A percentile compares a stretch with the other conserved stretches of the same genome.
phyloP scores from a whole-genome alignment of 2,797 vertebrate species.

The Cuniculus paca region DNA sequence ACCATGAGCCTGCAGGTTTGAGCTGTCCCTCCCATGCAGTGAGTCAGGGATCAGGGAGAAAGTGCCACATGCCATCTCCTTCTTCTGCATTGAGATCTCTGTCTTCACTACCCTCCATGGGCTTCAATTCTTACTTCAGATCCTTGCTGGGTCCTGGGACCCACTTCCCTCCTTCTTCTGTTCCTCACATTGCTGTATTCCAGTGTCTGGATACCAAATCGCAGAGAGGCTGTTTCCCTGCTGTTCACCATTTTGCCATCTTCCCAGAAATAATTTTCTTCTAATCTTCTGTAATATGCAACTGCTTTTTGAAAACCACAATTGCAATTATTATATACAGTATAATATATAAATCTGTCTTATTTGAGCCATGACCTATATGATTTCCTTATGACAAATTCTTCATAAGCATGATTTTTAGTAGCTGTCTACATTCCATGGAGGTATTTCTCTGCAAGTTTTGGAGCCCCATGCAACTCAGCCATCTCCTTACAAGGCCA shows the following conservation, averaged over 20 bases:
- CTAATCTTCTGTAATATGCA: not conserved
- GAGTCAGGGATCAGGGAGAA: not conserved
- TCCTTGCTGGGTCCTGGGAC: not conserved
- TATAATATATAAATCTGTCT: not conserved
- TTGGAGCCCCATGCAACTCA: not conserved
- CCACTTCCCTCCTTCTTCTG: not conserved
- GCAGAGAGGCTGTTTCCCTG: not conserved
- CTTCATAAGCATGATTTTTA: not conserved
- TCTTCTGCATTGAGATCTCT: not conserved
- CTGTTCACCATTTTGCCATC: not conserved
- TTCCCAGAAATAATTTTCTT: not conserved
- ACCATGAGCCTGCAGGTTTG: not conserved
- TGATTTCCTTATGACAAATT: not conserved
- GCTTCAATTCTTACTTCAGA: not conserved
- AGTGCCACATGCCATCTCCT: not conserved
- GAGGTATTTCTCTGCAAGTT: not conserved
- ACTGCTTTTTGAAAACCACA: not conserved
- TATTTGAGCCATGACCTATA: not conserved
- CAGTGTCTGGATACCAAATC: not conserved
- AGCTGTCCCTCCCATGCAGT: not conserved
- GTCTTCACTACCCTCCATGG: not conserved
- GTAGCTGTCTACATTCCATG: accelerated
- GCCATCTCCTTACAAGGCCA: accelerated
- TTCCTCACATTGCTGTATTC: not conserved
- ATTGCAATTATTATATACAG: not conserved